Evolutionary conservation across 2,113 vertebrate species (phyloP).

Genomic region (Megaleporinus macrocephalus): DNA sequence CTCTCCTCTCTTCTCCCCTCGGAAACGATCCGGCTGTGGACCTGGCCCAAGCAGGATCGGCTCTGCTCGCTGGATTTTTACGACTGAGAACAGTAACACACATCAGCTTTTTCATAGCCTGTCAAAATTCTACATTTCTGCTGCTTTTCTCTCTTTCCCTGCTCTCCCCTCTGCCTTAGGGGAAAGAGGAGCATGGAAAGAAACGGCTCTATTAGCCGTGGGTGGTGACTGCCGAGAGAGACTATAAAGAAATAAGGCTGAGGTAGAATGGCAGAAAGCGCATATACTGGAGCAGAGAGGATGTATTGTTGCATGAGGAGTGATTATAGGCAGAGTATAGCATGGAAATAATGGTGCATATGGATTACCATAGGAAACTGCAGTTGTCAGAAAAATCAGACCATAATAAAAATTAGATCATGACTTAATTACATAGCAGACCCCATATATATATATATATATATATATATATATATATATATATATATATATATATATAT

Average conservation of each 20-base stretch:
- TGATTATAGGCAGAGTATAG: background rate
- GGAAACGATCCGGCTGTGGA: conserved; percentile 54
- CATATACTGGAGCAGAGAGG: background rate
- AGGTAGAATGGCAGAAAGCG: background rate
- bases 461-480: too few species aligned
- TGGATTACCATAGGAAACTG: background rate
- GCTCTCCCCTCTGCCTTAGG: background rate
- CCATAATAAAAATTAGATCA: background rate
- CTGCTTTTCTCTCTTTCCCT: conserved; percentile 47
- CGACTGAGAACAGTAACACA: conserved; percentile 62
- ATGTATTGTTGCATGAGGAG: background rate
- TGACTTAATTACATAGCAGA: too few species aligned
- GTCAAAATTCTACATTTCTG: conserved; percentile 54
- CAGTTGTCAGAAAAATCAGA: background rate
- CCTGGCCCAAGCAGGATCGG: conserved; percentile 55
- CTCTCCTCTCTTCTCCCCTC: conserved; percentile 54
- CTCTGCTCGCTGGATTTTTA: conserved; percentile 56
- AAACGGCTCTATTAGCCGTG: conserved; percentile 31
- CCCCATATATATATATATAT: background rate
- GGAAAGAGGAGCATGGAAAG: conserved; percentile 17
- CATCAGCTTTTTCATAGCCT: conserved; percentile 59
- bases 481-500: too few species aligned
- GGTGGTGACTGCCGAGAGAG: conserved; percentile 11
- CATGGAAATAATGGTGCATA: conserved; percentile 1
- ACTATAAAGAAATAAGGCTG: conserved; percentile 19